Conservation (phyloP, 2,113 vertebrate genomes). For the Nothoprocta perdicaria region DNA sequence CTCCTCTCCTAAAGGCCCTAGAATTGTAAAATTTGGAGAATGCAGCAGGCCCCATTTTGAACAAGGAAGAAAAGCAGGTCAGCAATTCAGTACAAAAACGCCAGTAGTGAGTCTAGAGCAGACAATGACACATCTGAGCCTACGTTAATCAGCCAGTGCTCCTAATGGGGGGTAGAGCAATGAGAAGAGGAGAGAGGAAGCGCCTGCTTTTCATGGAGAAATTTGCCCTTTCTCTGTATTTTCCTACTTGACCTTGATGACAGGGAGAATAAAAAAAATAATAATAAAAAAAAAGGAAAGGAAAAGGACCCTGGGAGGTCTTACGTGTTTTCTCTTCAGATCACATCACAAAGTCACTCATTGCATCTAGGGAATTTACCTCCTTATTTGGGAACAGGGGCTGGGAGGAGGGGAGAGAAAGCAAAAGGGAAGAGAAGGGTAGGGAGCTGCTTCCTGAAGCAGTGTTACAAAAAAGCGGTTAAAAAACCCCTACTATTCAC, state of each 20-base stretch:
- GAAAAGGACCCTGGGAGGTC: conserved; percentile 47
- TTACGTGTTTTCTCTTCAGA: conserved; percentile 40
- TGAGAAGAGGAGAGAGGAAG: neutral
- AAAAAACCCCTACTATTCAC: conserved; percentile 75
- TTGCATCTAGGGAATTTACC: conserved; percentile 61
- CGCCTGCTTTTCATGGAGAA: neutral
- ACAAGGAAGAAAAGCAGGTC: conserved; percentile 9
- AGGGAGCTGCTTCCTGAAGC: conserved; percentile 73
- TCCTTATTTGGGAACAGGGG: conserved; percentile 59
- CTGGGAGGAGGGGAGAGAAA: conserved; percentile 53
- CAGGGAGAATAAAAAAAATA: neutral
- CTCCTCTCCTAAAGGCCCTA: neutral
- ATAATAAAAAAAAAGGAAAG: neutral
- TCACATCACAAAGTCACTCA: conserved; percentile 35
- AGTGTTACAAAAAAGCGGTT: conserved; percentile 77
- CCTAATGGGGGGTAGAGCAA: neutral
- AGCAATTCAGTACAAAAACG: neutral
- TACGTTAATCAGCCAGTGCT: conserved; percentile 4
- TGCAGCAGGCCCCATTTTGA: neutral
- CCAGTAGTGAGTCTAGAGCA: conserved; percentile 9
- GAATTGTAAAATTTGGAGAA: conserved; percentile 16
- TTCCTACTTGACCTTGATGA: neutral
- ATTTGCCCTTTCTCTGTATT: neutral
- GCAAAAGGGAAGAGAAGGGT: conserved; percentile 40
- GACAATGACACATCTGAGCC: conserved; percentile 19